Evolutionary conservation across 2,888 invertebrate species (phyloP).

Genomic region (Ryuthela nishihirai): DNA sequence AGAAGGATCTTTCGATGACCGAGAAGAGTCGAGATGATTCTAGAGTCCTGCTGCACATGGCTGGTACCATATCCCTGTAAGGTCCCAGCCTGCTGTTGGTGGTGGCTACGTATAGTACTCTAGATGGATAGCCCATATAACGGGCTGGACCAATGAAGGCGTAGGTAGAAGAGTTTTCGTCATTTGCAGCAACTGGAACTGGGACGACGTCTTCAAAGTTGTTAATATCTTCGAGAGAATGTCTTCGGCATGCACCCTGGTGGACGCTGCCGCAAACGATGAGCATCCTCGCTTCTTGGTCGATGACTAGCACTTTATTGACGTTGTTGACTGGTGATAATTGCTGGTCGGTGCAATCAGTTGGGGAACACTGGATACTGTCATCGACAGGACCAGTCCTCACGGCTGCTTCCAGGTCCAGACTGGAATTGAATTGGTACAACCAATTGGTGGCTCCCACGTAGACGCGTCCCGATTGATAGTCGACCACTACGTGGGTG

Average conservation of each 20-base stretch:
- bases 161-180: constrained; percentile 81
- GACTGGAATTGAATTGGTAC: constrained; percentile 69
- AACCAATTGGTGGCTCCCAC: constrained; percentile 83
- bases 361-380: constrained; percentile 84
- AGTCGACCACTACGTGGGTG: constrained; percentile 54
- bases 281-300: constrained; percentile 70
- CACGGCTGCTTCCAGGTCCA: constrained; percentile 70
- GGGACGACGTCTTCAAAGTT: constrained; percentile 71
- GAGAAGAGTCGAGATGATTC: constrained; percentile 32
- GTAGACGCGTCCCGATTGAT: constrained; percentile 63
- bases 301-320: constrained; percentile 81
- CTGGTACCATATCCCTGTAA: constrained; percentile 87
- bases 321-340: constrained; percentile 74
- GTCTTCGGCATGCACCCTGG: constrained; percentile 86
- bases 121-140: constrained; percentile 53
- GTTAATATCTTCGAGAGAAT: constrained; percentile 73
- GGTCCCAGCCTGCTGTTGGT: constrained; percentile 92
- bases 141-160: constrained; percentile 87
- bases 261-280: constrained; percentile 84
- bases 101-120: constrained; percentile 87
- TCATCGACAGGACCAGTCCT: constrained; percentile 78
- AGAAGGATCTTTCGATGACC: constrained; percentile 42
- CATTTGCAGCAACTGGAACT: constrained; percentile 85
- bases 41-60: constrained; percentile 80
- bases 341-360: constrained; percentile 64